Evolutionary conservation across 2,797 vertebrate species (phyloP).

Genomic region (Moxostoma hubbsi): DNA sequence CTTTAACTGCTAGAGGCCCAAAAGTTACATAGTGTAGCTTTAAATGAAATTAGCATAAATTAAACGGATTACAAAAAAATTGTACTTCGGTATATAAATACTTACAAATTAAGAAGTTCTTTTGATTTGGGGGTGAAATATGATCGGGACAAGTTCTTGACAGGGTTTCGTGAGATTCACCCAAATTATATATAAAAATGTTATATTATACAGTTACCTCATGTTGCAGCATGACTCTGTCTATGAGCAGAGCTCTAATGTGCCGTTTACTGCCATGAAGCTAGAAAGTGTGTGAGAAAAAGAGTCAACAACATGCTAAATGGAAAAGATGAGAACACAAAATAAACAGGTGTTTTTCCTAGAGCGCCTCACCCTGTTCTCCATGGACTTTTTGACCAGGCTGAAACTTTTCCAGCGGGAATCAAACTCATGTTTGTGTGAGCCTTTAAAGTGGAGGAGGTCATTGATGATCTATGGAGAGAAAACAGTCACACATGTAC

Average conservation of each 20-base stretch:
- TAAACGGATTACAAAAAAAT: too few species aligned
- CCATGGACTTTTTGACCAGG: slow-evolving; percentile 98
- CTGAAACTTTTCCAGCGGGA: slow-evolving; percentile 98
- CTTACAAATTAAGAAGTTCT: too few species aligned
- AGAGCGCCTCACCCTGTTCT: slow-evolving; percentile 88
- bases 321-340: neutral
- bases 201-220: slow-evolving; percentile 78
- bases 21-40: too few species aligned
- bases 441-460: slow-evolving; percentile 94
- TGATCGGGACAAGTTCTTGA: too few species aligned
- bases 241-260: slow-evolving; percentile 93
- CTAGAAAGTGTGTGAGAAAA: slow-evolving; percentile 68
- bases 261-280: slow-evolving; percentile 95
- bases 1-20: too few species aligned
- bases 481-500: neutral
- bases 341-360: neutral
- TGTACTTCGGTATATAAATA: too few species aligned
- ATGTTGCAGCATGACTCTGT: slow-evolving; percentile 97
- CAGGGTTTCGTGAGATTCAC: too few species aligned
- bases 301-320: neutral
- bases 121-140: too few species aligned
- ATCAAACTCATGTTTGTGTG: slow-evolving; percentile 98
- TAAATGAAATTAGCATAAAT: too few species aligned
- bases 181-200: too few species aligned
- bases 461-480: slow-evolving; percentile 90